Evolutionary conservation across 2,113 vertebrate species (phyloP).

Genomic region (Lycaon pictus): DNA sequence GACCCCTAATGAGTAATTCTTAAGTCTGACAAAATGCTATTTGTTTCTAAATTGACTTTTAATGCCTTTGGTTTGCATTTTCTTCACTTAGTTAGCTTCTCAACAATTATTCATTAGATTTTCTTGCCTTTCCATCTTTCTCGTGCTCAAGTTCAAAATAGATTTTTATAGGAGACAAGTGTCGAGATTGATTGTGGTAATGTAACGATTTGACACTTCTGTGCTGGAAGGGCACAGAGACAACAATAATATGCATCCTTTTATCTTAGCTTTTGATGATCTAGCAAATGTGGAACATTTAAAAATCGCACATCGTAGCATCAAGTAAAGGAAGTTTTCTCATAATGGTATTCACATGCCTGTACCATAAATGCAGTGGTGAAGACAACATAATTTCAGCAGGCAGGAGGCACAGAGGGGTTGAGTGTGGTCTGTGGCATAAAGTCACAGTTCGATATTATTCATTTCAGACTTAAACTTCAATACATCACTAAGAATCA

Average conservation of each 20-base stretch:
- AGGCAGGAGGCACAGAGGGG: neutral
- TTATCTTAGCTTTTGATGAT: conserved; percentile 69
- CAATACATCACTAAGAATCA: neutral
- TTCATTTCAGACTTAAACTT: neutral
- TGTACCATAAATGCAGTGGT: neutral
- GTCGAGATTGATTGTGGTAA: conserved; percentile 64
- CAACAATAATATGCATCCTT: conserved; percentile 43
- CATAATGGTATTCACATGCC: neutral
- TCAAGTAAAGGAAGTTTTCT: neutral
- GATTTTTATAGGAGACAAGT: conserved; percentile 59
- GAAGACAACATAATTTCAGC: neutral
- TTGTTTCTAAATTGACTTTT: conserved; percentile 83
- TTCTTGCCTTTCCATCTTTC: conserved; percentile 52
- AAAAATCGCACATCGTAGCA: neutral
- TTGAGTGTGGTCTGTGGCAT: neutral
- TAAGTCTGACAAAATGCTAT: conserved; percentile 76
- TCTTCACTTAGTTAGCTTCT: conserved; percentile 76
- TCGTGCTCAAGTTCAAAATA: conserved; percentile 70
- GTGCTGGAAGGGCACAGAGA: neutral
- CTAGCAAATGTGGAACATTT: conserved; percentile 24
- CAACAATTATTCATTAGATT: conserved; percentile 73
- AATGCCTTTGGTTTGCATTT: conserved; percentile 79
- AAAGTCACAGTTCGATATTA: neutral
- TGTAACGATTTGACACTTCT: conserved; percentile 43
- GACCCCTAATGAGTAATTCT: conserved; percentile 69